phyloP scores from a whole-genome alignment of 2,113 vertebrate species.

The Condylura cristata region DNA sequence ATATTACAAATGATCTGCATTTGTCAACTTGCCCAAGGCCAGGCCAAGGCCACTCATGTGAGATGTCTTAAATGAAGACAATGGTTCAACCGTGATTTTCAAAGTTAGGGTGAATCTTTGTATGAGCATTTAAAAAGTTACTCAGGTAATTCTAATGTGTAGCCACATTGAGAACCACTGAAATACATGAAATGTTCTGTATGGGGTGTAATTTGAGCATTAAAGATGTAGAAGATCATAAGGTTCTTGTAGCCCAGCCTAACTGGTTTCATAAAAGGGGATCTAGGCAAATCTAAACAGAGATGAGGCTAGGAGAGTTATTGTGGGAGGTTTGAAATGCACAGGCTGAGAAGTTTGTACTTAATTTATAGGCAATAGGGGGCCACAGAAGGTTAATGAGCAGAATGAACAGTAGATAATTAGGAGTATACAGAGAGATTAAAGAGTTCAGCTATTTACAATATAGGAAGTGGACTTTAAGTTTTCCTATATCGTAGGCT shows the following conservation, averaged over 20 bases:
- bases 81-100: background rate
- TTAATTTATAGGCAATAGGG: background rate
- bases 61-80: background rate
- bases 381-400: background rate
- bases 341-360: background rate
- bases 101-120: background rate
- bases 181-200: background rate
- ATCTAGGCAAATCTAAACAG: background rate
- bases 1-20: background rate
- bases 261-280: background rate
- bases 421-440: background rate
- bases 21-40: background rate
- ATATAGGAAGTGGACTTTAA: background rate
- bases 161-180: background rate
- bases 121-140: background rate
- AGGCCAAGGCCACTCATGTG: background rate
- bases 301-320: background rate
- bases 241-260: background rate
- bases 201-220: background rate
- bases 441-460: slow-evolving; percentile 1
- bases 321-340: background rate
- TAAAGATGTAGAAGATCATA: background rate
- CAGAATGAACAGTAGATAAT: background rate
- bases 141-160: background rate
- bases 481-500: background rate